Evolutionary conservation across 2,797 vertebrate species (phyloP), one percentile per base, ranked within the genome.

Genomic region (Selene dorsalis): DNA sequence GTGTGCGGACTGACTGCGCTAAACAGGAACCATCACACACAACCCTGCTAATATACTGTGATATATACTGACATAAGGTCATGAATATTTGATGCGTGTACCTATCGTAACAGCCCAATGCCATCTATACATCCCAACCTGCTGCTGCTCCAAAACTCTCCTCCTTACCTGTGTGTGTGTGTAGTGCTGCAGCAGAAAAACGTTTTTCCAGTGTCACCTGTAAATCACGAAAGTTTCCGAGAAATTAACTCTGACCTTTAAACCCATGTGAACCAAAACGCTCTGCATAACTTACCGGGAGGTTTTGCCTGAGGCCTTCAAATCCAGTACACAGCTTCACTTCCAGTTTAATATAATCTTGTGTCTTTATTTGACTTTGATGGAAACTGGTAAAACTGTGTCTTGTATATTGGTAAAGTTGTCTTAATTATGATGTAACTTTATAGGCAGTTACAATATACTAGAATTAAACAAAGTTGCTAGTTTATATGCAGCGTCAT

Each of bases 21-120:
- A 61, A 69, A 52, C 66, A 60, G 52, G 55, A 80, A 57, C 70
- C 82, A 1, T 73, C 80, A 2, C 45, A 81, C 65, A 67, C 63
- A 73, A 77, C 69, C 64, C 48, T 75, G 30, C 47, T 75, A 62
- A 56, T 73, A 67, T 59, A 80, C 67, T 58, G 60, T 63, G 79
- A 35, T 74, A 68, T 83, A 79, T 79, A 35, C 82, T 77, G 6
- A 58, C 60, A 26, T 73, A 77, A 75, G 78, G 78, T 71, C 79
- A 84, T 90, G 75, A 74, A 86, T 90, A 83, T 90, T 82, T 88
- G 75, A 90, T 90, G 78, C 53, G 56, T 87, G 71, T 73, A 69
- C 41, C 73, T 47, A n/a, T 79, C 75, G 35, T n/a, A 79, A 24
- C 32, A 60, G n/a, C 48, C 67, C 18, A 39, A 69, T 60, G 47